These are phyloP conservation scores for Drosophila nannoptera DNA, from an alignment of 1,140 invertebrate genomes.

Conservation along the genomic window DNA sequence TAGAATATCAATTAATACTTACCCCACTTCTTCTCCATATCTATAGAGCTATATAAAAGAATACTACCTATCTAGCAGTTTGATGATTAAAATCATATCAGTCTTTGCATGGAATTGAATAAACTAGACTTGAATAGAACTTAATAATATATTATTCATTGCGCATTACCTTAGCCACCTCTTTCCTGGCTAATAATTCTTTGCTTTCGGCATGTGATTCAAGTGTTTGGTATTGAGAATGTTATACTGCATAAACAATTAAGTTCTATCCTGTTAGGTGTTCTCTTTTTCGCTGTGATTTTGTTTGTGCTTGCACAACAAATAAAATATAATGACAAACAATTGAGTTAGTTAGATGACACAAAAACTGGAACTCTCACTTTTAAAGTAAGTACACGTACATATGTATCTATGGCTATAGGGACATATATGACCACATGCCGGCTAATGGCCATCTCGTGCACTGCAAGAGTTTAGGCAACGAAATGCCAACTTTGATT, in stretches of 20 bases:
- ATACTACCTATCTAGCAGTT: no score
- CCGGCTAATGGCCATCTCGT: constrained; percentile 31
- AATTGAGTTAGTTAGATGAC: constrained; percentile 25
- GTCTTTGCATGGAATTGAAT: no score
- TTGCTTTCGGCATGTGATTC: constrained; percentile 9
- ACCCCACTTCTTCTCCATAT: no score
- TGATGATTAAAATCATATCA: no score
- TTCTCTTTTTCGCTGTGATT: neutral
- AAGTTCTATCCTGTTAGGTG: constrained; percentile 12
- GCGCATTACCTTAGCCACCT: constrained; percentile 11
- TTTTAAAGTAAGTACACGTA: constrained; percentile 43
- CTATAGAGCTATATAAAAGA: no score
- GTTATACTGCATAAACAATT: neutral
- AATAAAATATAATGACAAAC: constrained; percentile 49
- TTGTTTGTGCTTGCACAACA: constrained; percentile 49
- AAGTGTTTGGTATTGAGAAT: constrained; percentile 33
- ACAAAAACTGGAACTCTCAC: constrained; percentile 42
- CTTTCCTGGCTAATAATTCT: neutral
- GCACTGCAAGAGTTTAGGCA: constrained; percentile 51
- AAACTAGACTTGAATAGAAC: neutral
- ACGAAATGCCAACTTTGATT: constrained; percentile 68
- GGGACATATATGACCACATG: neutral
- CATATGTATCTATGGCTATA: constrained; percentile 12
- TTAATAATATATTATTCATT: constrained; percentile 2
- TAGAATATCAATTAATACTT: no score